phyloP scores from a whole-genome alignment of 2,113 vertebrate genomes.

The Microtus richardsoni region DNA sequence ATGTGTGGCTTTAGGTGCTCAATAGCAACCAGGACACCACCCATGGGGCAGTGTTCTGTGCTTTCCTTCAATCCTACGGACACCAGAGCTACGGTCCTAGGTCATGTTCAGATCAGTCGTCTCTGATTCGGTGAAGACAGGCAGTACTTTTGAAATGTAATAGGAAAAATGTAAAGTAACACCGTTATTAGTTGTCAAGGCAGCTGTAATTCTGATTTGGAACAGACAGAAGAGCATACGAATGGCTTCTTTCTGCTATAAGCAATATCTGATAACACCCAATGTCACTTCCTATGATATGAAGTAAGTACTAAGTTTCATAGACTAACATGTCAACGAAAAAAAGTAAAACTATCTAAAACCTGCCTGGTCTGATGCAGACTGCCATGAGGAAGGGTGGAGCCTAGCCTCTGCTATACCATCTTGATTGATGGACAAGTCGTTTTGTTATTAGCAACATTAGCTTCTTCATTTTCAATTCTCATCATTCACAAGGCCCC shows the following conservation, averaged over 20 bases:
- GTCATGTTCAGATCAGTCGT: not conserved
- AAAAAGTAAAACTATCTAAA: not conserved
- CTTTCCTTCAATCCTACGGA: not conserved
- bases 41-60: accelerated
- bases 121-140: not conserved
- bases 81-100: not conserved
- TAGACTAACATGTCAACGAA: not conserved
- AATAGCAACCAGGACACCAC: accelerated
- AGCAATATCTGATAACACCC: not conserved
- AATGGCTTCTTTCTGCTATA: not conserved
- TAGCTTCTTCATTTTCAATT: slow-evolving; percentile 4
- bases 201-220: not conserved
- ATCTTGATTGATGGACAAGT: not conserved
- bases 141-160: not conserved
- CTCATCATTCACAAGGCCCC: not conserved
- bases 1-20: too few species aligned
- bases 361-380: not conserved
- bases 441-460: not conserved
- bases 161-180: slow-evolving; percentile 22
- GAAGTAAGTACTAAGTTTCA: not conserved
- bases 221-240: not conserved
- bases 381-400: not conserved
- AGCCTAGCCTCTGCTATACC: not conserved
- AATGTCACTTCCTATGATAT: not conserved
- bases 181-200: not conserved